Evolutionary conservation across 2,797 vertebrate species (phyloP), one percentile per base, ranked within the genome.

Genomic region (Tolypeutes matacus): DNA sequence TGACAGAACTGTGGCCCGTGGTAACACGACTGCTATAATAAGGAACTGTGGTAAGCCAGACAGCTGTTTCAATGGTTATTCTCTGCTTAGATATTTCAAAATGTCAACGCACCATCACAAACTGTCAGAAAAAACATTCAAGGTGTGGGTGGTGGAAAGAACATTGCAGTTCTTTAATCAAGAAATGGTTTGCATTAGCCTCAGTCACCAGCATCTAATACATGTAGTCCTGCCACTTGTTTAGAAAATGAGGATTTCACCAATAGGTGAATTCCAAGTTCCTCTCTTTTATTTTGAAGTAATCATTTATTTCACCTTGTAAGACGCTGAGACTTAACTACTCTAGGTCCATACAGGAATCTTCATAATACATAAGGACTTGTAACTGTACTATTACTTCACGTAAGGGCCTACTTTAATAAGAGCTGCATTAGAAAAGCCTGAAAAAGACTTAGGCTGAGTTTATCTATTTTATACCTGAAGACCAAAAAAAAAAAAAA

Each of bases 11-110:
- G 89, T 96, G 96, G 83, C 94, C 97, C 39, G 39, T 97, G 95
- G 96, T 93, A 97, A 97, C 96, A 58, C 51, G 93, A 93, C 90
- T 96, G 97, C 97, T 98, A 96, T 98, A 98, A 98, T 97, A 98
- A 42, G 77, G 95, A 98, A 97, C 77, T 91, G 87, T 27, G 72
- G 92, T 96, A 96, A 98, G 96, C 96, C 97, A 96, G 93, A 96
- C 93, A 97, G 95, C 95, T 94, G 94, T 90, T 96, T 97, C 96
- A 97, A 85, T 96, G 95, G 83, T 93, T 94, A 97, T 94, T 91
- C 83, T 97, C 82, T 94, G 70, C 91, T 93, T 90, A 97, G 97
- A 88, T 97, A 97, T 96, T 96, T 98, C 93, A 96, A 95, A 97
- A 97, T 92, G 82, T 96, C 96, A 97, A 70, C 75, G 49, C 34